Base-by-base conservation (phyloP, 2,888 invertebrate species). In the Aphidius colemani region DNA sequence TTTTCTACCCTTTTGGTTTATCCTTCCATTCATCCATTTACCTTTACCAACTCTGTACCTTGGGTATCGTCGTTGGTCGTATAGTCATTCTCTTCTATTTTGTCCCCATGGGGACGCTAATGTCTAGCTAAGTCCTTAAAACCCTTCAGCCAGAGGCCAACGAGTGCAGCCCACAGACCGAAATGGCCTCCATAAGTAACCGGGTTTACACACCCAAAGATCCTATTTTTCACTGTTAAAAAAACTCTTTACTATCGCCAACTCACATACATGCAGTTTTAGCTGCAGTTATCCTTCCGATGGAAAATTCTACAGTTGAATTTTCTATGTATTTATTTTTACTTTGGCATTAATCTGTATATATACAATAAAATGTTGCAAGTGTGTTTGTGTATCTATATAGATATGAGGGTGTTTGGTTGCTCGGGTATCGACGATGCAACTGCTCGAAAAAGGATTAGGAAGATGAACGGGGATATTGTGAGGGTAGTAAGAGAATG, bases 131-230 rank as follows among this genome's bases (percentile, higher is more conserved):
- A 80, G 80, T 80, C 80, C 80, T 81, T 80, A 79, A 80, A 79
- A 78, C 77, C 78, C 72, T 44, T 75, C 72, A 73, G 75, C 76
- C 44, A 69, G 72, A 74, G 77, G 75, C 74, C 71, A 59, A 53
- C 67, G 62, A 63, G 66, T 62, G 62, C 75, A 72, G 76, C 75
- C 78, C 76, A 74, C 75, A 76, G 74, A 76, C 78, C 74, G 75
- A 76, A 81, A 81, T 80, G 79, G 79, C 79, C 80, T 79, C 80
- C 79, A 81, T 79, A 80, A 81, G 80, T 80, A 80, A 81, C 79
- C 75, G 76, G 80, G 79, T 79, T 81, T 80, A 80, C 80, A 78
- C 79, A 78, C 78, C 79, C 76, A 75, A 75, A 79, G 79, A 78
- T 78, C 78, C 77, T 77, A 79, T 79, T 80, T 80, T 77, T 80